Conservation (phyloP, 2,888 invertebrate genomes). For the Phasia obesa region DNA sequence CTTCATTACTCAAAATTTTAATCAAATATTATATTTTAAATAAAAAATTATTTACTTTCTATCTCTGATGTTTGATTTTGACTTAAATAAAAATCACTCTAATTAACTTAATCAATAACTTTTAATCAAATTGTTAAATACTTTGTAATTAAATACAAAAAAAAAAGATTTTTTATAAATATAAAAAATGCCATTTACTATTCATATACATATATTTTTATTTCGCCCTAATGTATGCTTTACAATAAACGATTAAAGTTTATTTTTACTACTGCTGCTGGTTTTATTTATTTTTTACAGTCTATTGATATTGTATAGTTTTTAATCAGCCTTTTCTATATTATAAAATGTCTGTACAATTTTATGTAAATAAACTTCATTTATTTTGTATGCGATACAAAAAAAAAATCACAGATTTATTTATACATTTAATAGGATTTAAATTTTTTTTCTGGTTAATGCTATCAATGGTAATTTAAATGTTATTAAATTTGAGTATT, state of each 20-base stretch:
- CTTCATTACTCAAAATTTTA: too few relatives aligned
- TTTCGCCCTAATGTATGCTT: constrained; percentile 42
- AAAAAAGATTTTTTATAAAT: not conserved
- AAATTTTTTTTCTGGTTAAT: constrained; percentile 3
- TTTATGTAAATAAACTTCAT: constrained; percentile 52
- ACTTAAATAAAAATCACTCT: constrained; percentile 2
- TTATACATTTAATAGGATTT: constrained; percentile 55
- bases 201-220: constrained; percentile 7
- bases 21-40: not conserved
- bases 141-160: constrained; percentile 9
- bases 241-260: constrained; percentile 33
- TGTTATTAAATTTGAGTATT: constrained; percentile 40
- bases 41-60: not conserved
- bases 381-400: constrained; percentile 2
- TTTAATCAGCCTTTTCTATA: constrained; percentile 47
- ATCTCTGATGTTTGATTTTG: not conserved
- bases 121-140: constrained; percentile 65
- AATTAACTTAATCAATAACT: constrained; percentile 65
- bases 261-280: constrained; percentile 13
- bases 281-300: constrained; percentile 50
- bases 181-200: constrained; percentile 21
- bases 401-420: constrained; percentile 29
- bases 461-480: constrained; percentile 33
- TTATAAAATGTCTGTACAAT: constrained; percentile 18
- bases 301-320: constrained; percentile 46